phyloP scores from a whole-genome alignment of 2,888 invertebrate species.

The Petrolisthes cinctipes region DNA sequence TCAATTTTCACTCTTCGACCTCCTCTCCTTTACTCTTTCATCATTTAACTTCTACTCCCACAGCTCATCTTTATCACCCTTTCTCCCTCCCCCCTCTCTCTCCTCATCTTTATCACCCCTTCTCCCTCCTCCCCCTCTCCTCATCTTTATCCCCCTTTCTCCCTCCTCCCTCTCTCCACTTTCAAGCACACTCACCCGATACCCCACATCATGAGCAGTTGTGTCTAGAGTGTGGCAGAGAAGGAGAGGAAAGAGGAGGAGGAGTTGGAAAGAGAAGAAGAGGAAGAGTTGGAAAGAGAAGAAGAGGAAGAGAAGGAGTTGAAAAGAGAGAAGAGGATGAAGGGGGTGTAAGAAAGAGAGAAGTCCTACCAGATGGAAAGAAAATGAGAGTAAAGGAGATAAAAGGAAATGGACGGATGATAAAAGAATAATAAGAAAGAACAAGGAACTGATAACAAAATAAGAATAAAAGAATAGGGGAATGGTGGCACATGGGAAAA shows the following conservation, averaged over 20 bases:
- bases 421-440: background rate
- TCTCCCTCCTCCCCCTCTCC: no score
- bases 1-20: no score
- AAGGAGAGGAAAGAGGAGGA: background rate
- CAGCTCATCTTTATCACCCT: no score
- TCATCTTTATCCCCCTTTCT: no score
- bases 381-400: background rate
- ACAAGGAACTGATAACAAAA: background rate
- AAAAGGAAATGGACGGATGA: background rate
- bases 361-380: background rate
- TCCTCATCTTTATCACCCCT: no score
- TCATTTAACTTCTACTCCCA: no score
- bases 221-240: background rate
- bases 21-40: no score
- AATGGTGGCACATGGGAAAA: background rate
- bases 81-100: no score
- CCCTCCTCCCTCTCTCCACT: no score
- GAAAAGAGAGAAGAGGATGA: background rate
- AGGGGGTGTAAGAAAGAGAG: background rate
- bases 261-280: background rate
- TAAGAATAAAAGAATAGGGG: background rate
- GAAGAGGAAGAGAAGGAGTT: background rate
- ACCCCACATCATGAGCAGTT: no score
- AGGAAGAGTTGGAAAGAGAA: background rate
- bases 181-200: no score